Evolutionary conservation across 2,797 vertebrate species (phyloP).

Genomic region (Notolabrus celidotus): DNA sequence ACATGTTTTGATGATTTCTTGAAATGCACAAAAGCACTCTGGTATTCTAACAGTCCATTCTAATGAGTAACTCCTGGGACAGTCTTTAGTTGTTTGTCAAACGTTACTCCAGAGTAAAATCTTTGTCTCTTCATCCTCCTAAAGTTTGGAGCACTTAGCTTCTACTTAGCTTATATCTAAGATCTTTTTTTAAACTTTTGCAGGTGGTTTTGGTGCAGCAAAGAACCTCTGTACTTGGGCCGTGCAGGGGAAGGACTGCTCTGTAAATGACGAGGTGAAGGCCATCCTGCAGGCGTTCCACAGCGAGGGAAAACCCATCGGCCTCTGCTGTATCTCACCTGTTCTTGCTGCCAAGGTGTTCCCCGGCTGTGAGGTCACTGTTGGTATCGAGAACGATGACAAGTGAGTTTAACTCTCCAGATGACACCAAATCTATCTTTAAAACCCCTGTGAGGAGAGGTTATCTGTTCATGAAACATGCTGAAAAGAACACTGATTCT

Average conservation of each 20-base stretch:
- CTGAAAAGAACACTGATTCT: no score
- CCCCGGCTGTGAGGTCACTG: slow-evolving; percentile 87
- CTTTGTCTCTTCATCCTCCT: no score
- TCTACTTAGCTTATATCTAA: no score
- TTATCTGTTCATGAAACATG: no score
- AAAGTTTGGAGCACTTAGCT: no score
- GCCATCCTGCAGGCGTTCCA: slow-evolving; percentile 84
- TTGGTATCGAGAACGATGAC: slow-evolving; percentile 82
- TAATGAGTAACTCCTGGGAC: not conserved
- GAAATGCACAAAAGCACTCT: not conserved
- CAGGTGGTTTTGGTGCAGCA: slow-evolving; percentile 88
- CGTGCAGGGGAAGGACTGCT: slow-evolving; percentile 86
- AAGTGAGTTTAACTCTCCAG: slow-evolving; percentile 76
- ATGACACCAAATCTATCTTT: not conserved
- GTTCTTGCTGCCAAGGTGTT: slow-evolving; percentile 88
- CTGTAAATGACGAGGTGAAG: slow-evolving; percentile 81
- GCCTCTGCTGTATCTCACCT: slow-evolving; percentile 88
- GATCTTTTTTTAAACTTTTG: not conserved
- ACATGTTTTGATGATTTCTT: not conserved
- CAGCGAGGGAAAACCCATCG: slow-evolving; percentile 85
- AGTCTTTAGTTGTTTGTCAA: not conserved
- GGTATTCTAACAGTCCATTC: not conserved
- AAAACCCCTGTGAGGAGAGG: not conserved
- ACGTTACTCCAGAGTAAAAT: not conserved
- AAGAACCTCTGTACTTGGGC: slow-evolving; percentile 91